phyloP scores from a whole-genome alignment of 2,113 vertebrate species.

The Caranx ignobilis region DNA sequence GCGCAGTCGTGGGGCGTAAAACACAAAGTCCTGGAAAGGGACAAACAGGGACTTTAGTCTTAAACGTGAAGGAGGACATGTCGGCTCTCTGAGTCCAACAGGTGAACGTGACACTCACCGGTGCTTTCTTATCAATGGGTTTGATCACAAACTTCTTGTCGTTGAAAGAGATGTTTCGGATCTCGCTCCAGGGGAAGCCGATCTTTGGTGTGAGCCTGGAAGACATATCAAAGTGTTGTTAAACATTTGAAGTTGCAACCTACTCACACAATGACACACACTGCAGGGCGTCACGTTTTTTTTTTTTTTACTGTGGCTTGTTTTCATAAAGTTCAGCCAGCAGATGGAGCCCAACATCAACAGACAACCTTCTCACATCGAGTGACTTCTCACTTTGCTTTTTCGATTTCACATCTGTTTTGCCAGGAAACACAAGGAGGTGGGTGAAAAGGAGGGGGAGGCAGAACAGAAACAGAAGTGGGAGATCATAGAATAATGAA shows the following conservation, averaged over 20 bases:
- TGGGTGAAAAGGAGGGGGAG: not conserved
- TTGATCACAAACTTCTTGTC: constrained; percentile 99
- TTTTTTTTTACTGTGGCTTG: not conserved
- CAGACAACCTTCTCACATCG: not conserved
- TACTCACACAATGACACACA: not conserved
- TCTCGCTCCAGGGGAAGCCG: constrained; percentile 99
- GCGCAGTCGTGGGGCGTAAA: constrained; percentile 96
- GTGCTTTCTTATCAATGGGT: constrained; percentile 99
- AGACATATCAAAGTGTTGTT: not conserved
- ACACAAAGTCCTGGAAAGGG: constrained; percentile 92
- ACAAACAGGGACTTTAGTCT: not conserved
- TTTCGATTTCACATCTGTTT: not conserved
- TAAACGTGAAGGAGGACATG: not conserved
- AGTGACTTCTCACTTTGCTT: not conserved
- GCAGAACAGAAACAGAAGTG: not conserved
- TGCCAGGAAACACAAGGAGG: constrained; percentile 8
- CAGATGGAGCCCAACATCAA: constrained; percentile 34
- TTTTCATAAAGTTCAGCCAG: constrained; percentile 25
- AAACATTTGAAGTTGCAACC: not conserved
- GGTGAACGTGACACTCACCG: constrained; percentile 84
- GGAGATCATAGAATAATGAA: not conserved
- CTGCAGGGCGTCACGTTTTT: too few relatives aligned
- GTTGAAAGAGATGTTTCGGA: constrained; percentile 98
- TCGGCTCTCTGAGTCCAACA: too few relatives aligned
- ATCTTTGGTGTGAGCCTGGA: constrained; percentile 96